Percentiles rank a stretch among this genome's conserved stretches.
Conservation (phyloP, 2,113 vertebrate genomes). For the Hystrix brachyura region DNA sequence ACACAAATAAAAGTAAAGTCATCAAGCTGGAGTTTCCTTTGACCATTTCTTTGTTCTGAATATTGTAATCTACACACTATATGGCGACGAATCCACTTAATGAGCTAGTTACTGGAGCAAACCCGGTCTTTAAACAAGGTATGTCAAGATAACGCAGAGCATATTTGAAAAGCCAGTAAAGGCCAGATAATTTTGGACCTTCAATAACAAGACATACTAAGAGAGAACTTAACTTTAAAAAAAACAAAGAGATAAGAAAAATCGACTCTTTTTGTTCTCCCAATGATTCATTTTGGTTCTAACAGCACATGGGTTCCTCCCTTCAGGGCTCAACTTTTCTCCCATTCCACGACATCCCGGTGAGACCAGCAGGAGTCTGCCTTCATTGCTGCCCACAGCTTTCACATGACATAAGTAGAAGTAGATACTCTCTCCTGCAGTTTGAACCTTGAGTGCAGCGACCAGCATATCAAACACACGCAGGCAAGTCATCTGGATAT, state of each 20-base stretch:
- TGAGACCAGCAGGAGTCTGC: too few relatives aligned
- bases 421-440: neutral
- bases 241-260: neutral
- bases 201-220: neutral
- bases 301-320: neutral
- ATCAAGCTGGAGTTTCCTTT: neutral
- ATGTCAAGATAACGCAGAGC: neutral
- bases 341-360: neutral
- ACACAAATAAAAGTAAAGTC: neutral
- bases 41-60: neutral
- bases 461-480: neutral
- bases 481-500: neutral
- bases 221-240: neutral
- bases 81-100: neutral
- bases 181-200: neutral
- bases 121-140: neutral
- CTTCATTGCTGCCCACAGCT: neutral
- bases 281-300: neutral
- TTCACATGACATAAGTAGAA: neutral
- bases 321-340: neutral
- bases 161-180: neutral
- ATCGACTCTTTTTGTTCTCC: neutral
- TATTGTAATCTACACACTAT: neutral
- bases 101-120: accelerated
- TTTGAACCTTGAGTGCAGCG: neutral